Percentiles rank a stretch among this genome's conserved stretches.
phyloP scores from a whole-genome alignment of 2,113 vertebrate genomes.

The Arenaria interpres region DNA sequence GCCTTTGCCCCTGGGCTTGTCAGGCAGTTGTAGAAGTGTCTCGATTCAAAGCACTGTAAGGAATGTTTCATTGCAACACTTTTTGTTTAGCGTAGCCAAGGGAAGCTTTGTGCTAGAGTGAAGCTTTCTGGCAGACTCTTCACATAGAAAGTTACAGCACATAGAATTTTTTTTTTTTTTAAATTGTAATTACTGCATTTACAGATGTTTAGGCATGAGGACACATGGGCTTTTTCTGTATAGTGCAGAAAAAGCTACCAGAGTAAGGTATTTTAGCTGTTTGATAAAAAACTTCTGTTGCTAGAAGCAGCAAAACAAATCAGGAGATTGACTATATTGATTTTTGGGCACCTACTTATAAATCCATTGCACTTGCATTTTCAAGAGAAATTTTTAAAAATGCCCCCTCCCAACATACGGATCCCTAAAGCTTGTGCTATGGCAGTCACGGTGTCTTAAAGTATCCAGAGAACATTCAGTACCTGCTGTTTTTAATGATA shows the following conservation, averaged over 20 bases:
- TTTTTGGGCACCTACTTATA: background rate
- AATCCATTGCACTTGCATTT: background rate
- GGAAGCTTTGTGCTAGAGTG: no score
- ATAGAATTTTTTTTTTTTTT: background rate
- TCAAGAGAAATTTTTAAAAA: background rate
- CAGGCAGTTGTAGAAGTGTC: background rate
- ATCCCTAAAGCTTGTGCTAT: background rate
- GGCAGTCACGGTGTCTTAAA: background rate
- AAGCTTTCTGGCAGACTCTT: background rate
- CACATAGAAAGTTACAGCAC: background rate
- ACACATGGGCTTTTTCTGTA: background rate
- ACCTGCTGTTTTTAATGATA: slow-evolving; percentile 22
- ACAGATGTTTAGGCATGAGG: background rate
- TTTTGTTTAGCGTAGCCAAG: background rate
- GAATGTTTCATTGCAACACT: slow-evolving; percentile 40
- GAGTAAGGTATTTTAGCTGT: background rate
- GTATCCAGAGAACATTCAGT: background rate
- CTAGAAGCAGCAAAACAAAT: background rate
- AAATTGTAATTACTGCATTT: background rate
- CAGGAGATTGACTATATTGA: background rate
- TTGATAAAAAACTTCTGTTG: background rate
- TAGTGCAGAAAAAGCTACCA: background rate
- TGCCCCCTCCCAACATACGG: background rate
- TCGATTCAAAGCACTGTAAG: background rate
- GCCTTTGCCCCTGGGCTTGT: background rate